phyloP scores from a whole-genome alignment of 2,797 vertebrate species.

The Cynodonichthys magdalenae region DNA sequence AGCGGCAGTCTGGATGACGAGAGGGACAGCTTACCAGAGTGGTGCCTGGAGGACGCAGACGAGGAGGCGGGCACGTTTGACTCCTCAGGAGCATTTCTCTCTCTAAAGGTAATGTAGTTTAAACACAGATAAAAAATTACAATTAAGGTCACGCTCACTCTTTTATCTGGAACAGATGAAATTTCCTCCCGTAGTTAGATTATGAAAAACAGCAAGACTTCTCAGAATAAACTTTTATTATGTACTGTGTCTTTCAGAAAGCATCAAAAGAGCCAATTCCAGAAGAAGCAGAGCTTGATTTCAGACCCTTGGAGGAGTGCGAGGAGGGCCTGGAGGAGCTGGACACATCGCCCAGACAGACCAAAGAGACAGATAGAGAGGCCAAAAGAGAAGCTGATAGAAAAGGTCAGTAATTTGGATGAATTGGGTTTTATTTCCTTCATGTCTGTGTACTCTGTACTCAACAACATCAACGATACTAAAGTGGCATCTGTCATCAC shows the following conservation, averaged over 20 bases:
- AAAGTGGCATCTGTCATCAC: too few relatives aligned
- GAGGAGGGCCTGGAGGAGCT: constrained; percentile 88
- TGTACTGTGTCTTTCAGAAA: constrained; percentile 80
- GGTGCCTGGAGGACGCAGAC: constrained; percentile 97
- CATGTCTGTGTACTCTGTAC: neutral
- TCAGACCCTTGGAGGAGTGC: constrained; percentile 89
- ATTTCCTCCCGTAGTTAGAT: neutral
- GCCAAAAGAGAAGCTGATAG: constrained; percentile 81
- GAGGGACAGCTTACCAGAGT: constrained; percentile 94
- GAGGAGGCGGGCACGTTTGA: constrained; percentile 99
- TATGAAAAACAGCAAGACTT: too few relatives aligned
- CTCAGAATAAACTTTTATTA: too few relatives aligned
- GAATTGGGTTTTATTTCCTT: neutral
- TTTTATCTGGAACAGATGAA: neutral
- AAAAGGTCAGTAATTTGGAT: constrained; percentile 56
- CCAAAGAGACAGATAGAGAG: constrained; percentile 88
- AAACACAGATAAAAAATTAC: neutral
- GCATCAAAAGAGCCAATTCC: constrained; percentile 95
- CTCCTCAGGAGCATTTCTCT: constrained; percentile 96
- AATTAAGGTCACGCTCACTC: neutral
- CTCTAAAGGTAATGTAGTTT: constrained; percentile 86
- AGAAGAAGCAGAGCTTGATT: constrained; percentile 97
- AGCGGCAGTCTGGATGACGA: constrained; percentile 96
- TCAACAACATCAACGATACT: too few relatives aligned
- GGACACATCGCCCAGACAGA: constrained; percentile 86